Evolutionary conservation across 2,888 invertebrate species (phyloP).

Genomic region (Oxyteleia sp.): DNA sequence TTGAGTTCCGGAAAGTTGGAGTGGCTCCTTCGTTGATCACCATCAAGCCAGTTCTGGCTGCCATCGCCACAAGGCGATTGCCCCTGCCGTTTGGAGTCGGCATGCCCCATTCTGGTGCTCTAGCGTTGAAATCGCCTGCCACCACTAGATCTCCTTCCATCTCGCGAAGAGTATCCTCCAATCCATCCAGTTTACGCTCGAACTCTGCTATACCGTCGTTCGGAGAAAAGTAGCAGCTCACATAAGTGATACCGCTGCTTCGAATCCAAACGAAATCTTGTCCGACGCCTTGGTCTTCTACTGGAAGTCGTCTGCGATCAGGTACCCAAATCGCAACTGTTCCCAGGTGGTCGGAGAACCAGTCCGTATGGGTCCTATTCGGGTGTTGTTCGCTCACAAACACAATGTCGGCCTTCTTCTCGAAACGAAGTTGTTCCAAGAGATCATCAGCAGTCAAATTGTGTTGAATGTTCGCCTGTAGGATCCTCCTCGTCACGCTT

Average conservation of each 20-base stretch:
- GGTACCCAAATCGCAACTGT: constrained; percentile 64
- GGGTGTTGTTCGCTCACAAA: constrained; percentile 40
- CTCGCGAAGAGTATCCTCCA: constrained; percentile 18
- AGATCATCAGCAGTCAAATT: constrained; percentile 66
- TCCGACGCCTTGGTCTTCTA: constrained; percentile 14
- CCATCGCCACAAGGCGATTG: constrained; percentile 72
- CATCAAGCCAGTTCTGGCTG: constrained; percentile 65
- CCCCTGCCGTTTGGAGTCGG: constrained; percentile 72
- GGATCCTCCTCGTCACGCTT: constrained; percentile 20
- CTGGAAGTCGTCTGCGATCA: neutral
- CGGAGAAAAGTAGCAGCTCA: constrained; percentile 58
- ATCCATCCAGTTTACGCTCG: constrained; percentile 17
- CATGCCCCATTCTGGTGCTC: constrained; percentile 75
- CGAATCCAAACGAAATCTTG: constrained; percentile 57
- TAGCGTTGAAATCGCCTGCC: constrained; percentile 64
- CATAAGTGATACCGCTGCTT: constrained; percentile 27
- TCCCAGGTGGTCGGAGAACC: constrained; percentile 43
- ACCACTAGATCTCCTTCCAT: constrained; percentile 42
- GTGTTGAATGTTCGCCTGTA: constrained; percentile 73
- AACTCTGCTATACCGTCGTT: constrained; percentile 60
- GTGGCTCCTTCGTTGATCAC: constrained; percentile 44
- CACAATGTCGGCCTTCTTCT: constrained; percentile 28
- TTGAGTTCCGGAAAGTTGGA: constrained; percentile 62
- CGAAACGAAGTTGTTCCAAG: constrained; percentile 38
- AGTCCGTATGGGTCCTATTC: neutral